Evolutionary conservation across 2,797 vertebrate species (phyloP).

Genomic region (Myotis planiceps): DNA sequence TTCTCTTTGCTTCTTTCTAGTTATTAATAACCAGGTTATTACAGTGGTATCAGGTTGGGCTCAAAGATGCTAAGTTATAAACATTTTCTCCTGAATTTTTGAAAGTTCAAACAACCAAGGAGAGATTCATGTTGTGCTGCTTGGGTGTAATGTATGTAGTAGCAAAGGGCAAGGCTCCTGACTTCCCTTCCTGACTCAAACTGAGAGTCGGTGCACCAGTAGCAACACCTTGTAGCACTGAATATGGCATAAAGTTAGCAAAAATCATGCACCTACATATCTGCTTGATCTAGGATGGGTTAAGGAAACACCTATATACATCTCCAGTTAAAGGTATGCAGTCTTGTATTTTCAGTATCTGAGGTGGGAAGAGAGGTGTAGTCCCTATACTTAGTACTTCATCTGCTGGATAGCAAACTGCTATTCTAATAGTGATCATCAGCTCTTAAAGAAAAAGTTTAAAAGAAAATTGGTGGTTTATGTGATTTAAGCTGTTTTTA

Average conservation of each 20-base stretch:
- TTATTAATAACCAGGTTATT: background rate
- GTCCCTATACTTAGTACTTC: background rate
- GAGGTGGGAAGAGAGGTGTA: background rate
- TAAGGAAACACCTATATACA: background rate
- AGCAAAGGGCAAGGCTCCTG: background rate
- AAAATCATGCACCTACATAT: fast-evolving
- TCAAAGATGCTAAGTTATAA: background rate
- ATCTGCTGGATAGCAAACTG: background rate
- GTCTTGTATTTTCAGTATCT: background rate
- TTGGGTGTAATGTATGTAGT: background rate
- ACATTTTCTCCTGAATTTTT: background rate
- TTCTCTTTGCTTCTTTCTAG: background rate
- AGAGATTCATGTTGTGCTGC: background rate
- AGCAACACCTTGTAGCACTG: background rate
- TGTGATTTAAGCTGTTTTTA: background rate
- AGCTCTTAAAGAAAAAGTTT: background rate
- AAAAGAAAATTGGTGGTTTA: background rate
- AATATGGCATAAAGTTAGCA: fast-evolving
- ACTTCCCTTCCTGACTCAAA: background rate
- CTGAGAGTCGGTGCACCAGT: background rate
- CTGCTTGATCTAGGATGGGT: background rate
- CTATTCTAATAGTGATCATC: background rate
- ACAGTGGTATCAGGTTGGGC: background rate
- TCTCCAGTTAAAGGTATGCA: background rate
- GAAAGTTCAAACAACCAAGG: background rate